These are phyloP conservation scores for Myocastor coypus DNA, from an alignment of 2,113 vertebrate genomes.

Conservation along the genomic window DNA sequence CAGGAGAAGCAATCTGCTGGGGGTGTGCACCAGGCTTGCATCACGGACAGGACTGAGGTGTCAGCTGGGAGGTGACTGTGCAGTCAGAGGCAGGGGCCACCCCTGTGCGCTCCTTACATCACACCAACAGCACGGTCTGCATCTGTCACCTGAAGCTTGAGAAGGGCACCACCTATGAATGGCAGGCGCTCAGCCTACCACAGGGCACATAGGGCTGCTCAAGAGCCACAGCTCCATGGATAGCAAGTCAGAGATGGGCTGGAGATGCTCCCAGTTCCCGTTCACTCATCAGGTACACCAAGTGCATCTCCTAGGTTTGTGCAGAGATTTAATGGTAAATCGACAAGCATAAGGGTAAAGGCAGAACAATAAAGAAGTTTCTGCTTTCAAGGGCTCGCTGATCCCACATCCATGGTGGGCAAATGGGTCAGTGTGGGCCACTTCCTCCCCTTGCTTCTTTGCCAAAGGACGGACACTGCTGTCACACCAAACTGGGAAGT, in stretches of 20 bases:
- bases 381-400: rapidly evolving
- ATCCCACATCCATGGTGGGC: rapidly evolving
- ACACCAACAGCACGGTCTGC: rapidly evolving
- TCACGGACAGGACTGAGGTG: background rate
- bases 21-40: background rate
- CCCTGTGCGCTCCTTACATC: background rate
- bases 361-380: background rate
- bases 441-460: too few species aligned
- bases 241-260: rapidly evolving
- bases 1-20: slow-evolving; percentile 3
- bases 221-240: rapidly evolving
- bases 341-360: too few species aligned
- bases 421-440: rapidly evolving
- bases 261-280: rapidly evolving
- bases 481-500: rapidly evolving
- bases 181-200: rapidly evolving
- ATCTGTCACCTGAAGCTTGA: background rate
- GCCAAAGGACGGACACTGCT: rapidly evolving
- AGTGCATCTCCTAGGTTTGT: too few species aligned
- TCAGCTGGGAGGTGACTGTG: background rate
- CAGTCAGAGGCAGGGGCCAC: background rate
- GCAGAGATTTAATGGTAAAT: background rate
- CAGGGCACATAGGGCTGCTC: rapidly evolving
- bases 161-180: rapidly evolving
- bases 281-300: rapidly evolving